Conservation (phyloP, 1,140 invertebrate genomes). For the Leptestheria dahalacensis region DNA sequence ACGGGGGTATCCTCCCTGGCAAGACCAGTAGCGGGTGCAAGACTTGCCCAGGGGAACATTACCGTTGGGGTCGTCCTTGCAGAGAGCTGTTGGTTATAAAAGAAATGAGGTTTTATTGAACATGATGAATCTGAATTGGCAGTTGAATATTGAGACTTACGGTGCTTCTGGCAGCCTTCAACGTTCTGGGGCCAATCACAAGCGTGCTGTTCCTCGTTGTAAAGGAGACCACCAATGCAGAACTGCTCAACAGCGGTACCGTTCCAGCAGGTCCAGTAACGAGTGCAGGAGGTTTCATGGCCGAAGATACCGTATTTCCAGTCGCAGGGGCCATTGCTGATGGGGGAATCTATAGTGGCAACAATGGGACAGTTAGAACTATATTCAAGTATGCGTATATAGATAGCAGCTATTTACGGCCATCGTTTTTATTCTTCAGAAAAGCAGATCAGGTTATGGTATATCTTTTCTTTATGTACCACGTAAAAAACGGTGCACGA, state of each 20-base stretch:
- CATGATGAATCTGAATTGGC: neutral
- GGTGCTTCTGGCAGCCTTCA: slow-evolving; percentile 81
- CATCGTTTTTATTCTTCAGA: too few species aligned
- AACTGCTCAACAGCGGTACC: slow-evolving; percentile 79
- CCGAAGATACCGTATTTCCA: slow-evolving; percentile 88
- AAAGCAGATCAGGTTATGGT: too few species aligned
- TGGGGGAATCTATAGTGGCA: slow-evolving; percentile 49
- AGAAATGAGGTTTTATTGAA: slow-evolving; percentile 3
- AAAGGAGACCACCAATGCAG: slow-evolving; percentile 79
- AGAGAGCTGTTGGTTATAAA: slow-evolving; percentile 47
- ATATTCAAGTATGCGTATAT: neutral
- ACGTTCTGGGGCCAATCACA: slow-evolving; percentile 90
- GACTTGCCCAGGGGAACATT: slow-evolving; percentile 63
- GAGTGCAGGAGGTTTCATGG: slow-evolving; percentile 78
- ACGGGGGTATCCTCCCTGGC: slow-evolving; percentile 78
- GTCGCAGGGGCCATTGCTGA: slow-evolving; percentile 70
- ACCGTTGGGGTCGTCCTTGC: slow-evolving; percentile 73
- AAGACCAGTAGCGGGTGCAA: slow-evolving; percentile 85
- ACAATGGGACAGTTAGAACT: slow-evolving; percentile 10
- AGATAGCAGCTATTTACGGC: neutral
- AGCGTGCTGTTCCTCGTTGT: slow-evolving; percentile 75
- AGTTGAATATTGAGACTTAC: slow-evolving; percentile 40
- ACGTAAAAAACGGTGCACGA: too few species aligned
- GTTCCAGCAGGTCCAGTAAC: slow-evolving; percentile 91
- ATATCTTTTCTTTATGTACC: too few species aligned